Conservation (phyloP, 64 coral and sea anemone species). For the Dendronephthya gigantea region DNA sequence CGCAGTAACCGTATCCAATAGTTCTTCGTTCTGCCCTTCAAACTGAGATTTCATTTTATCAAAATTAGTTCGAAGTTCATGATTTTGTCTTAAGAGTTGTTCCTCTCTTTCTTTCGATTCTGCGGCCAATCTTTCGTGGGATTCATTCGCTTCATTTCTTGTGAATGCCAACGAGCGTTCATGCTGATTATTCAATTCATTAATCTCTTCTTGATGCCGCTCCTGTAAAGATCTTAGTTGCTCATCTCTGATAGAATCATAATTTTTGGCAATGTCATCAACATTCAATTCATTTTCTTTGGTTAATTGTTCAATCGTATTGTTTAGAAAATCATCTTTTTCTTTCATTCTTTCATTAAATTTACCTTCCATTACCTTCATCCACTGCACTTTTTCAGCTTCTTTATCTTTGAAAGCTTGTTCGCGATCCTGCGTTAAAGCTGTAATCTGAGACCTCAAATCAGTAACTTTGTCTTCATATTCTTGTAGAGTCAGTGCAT, state of each 20-base stretch:
- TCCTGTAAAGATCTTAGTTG: background rate
- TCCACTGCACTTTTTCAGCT: conserved; percentile 58
- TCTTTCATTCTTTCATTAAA: conserved; percentile 64
- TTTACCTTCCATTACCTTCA: conserved; percentile 83
- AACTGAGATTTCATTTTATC: background rate
- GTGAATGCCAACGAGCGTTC: background rate
- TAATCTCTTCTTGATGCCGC: background rate
- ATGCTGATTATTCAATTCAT: background rate
- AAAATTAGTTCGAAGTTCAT: background rate
- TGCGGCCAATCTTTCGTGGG: background rate
- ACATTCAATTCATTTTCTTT: conserved; percentile 66
- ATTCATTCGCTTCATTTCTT: background rate
- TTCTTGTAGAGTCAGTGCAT: conserved; percentile 38
- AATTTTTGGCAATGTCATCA: conserved; percentile 55
- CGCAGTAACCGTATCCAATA: background rate
- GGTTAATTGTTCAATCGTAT: conserved; percentile 8
- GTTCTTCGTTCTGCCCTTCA: background rate
- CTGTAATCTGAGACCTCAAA: conserved; percentile 35
- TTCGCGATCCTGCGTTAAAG: conserved; percentile 49
- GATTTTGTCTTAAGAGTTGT: background rate
- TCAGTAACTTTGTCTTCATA: conserved; percentile 58
- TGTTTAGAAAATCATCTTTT: conserved; percentile 46
- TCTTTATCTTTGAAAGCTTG: conserved; percentile 82
- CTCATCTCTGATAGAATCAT: conserved; percentile 9
- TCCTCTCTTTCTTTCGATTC: conserved; percentile 1